A percentile compares a stretch with the other conserved stretches of the same genome.
Evolutionary conservation across 1,140 invertebrate genomes (phyloP).

Genomic region (Thaumetopoea pityocampa): DNA sequence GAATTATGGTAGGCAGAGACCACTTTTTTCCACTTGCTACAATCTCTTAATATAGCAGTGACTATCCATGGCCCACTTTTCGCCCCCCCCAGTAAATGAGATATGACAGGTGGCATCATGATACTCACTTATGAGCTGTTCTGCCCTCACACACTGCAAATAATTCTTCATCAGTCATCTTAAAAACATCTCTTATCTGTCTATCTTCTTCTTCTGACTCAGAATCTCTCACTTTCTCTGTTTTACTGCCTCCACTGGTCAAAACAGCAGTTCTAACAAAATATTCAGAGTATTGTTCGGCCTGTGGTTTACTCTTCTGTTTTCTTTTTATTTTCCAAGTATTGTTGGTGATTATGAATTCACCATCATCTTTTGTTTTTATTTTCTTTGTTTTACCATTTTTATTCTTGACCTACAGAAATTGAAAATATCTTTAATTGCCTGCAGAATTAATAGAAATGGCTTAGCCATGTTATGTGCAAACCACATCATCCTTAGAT

Average conservation of each 20-base stretch:
- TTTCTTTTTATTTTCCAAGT: conserved; percentile 52
- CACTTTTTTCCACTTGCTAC: no score
- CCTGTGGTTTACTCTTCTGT: conserved; percentile 26
- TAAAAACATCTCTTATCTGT: conserved; percentile 38
- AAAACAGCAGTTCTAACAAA: conserved; percentile 73
- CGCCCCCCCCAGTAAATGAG: no score
- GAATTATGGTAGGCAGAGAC: no score
- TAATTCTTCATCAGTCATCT: conserved; percentile 85
- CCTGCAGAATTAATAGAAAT: conserved; percentile 12
- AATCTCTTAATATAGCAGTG: no score
- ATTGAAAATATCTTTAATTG: no score
- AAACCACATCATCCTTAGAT: background rate
- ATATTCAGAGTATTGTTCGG: conserved; percentile 48
- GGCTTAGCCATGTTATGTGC: background rate
- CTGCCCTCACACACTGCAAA: conserved; percentile 86
- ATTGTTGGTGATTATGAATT: conserved; percentile 57
- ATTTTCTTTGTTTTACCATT: conserved; percentile 63
- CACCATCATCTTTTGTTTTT: conserved; percentile 39
- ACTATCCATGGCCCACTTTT: no score
- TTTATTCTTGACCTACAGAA: conserved; percentile 54
- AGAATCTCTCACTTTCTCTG: conserved; percentile 35
- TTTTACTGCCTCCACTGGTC: conserved; percentile 53
- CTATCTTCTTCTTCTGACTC: conserved; percentile 36
- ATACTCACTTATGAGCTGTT: conserved; percentile 86
- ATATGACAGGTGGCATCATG: background rate